Percentiles rank a stretch among this genome's conserved stretches.
Conservation (phyloP, 2,113 vertebrate species). For the Bos taurus region ARS-UCD2.0 NC_037338.1:52130001-52130500, state of each 20-base stretch:
- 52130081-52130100: rapidly evolving
- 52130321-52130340: neutral
- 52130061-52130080: neutral
- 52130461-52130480: neutral
- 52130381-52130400: neutral
- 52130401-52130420: neutral
- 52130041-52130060: neutral
- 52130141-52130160: neutral
- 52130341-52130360: neutral
- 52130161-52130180: neutral
- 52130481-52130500: neutral
- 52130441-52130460: neutral
- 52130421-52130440: neutral
- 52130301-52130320: neutral
- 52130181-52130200: neutral
- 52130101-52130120: neutral
- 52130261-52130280: neutral
- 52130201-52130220: neutral
- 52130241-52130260: neutral
- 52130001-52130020: neutral
- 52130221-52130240: neutral
- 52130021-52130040: neutral
- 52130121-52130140: neutral
- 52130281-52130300: neutral
- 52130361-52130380: neutral